Conservation (phyloP, 1,140 invertebrate genomes). For the Mactra quadrangularis region DNA sequence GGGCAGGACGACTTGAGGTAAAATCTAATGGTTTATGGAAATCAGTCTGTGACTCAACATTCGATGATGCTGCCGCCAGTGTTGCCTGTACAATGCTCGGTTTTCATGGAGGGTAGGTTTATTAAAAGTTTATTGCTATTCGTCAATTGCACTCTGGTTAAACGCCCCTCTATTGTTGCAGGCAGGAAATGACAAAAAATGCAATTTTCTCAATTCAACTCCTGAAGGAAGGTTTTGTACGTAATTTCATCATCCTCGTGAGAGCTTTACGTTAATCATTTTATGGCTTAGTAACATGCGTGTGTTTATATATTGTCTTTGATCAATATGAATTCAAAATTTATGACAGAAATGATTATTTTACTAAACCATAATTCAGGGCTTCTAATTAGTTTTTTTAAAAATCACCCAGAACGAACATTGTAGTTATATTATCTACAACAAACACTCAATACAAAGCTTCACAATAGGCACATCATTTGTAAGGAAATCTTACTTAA, state of each 20-base stretch:
- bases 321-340: no score
- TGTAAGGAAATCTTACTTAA: no score
- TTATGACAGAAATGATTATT: no score
- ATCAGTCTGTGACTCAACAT: background rate
- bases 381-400: no score
- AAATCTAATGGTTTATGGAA: background rate
- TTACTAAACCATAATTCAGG: no score
- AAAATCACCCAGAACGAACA: no score
- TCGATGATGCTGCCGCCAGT: conserved; percentile 11
- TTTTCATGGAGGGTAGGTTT: conserved; percentile 20
- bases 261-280: no score
- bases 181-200: background rate
- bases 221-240: background rate
- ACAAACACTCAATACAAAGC: no score
- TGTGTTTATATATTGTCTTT: no score
- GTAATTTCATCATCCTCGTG: background rate
- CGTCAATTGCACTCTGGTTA: background rate
- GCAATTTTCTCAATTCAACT: background rate
- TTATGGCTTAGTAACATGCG: no score
- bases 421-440: no score
- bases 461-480: no score
- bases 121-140: background rate
- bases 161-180: background rate
- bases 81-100: conserved; percentile 40
- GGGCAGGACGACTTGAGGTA: conserved; percentile 22